Base-by-base conservation (phyloP, 2,888 invertebrate species). In the Cephus nigrinus region DNA sequence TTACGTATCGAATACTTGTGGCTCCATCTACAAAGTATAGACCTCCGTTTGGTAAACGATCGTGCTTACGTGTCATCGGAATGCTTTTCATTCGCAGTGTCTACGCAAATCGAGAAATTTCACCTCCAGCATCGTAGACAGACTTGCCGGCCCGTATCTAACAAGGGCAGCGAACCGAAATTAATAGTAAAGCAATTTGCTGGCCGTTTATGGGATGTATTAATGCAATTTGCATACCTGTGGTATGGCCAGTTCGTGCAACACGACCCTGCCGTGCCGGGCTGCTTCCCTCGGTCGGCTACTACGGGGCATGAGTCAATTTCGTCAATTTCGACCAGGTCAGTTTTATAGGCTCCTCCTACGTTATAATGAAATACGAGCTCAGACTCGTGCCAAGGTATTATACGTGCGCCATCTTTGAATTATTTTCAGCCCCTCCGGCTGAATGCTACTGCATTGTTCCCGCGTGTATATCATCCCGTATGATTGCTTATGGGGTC, bases 141-240 rank as follows among this genome's bases (percentile, higher is more conserved):
- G 55, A 55, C 23, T 55, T 5, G 23, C 55, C 9, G 73, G 73
- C 68, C 77, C 72, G 68, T 68, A 83, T 83, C 79, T 75, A 83
- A 79, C 79, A 73, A 77, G 77, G 75, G 76, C 78, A 80, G 77
- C 80, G 78, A 76, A 82, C 80, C 82, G 82, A 86, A 87, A 88
- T 87, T 86, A 86, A 88, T 86, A 86, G 85, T 85, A 85, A 87
- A 88, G 87, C 87, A 87, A 88, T 88, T 88, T 86, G 84, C 85
- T 85, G 83, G 81, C 81, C 87, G 87, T 86, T 87, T 87, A 87
- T 86, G 85, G 86, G 85, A 87, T 84, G 86, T 86, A 88, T 88
- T 88, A 88, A 88, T 88, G 87, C 87, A 86, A 88, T 88, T 88
- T 88, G 87, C 88, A 87, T 81, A 80, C 76, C 80, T 81, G 76